Evolutionary conservation across 2,797 vertebrate species (phyloP).

Genomic region (Geotrypetes seraphini): DNA sequence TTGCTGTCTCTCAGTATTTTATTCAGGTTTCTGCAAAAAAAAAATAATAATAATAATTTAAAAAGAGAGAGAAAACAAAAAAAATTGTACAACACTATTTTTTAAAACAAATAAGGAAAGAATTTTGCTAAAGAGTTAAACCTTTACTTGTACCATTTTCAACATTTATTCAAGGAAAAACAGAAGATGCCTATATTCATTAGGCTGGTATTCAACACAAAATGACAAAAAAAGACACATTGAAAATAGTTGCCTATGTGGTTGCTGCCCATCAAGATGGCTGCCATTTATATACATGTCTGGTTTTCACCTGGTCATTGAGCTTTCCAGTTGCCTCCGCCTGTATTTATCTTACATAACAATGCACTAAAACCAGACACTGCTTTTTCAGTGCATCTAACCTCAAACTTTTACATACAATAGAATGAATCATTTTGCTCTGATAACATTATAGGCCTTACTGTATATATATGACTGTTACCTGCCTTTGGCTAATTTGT

Average conservation of each 20-base stretch:
- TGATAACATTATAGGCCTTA: conserved; percentile 97
- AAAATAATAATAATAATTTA: conserved; percentile 44
- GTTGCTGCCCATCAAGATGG: conserved; percentile 29
- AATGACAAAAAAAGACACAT: conserved; percentile 26
- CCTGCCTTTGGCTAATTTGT: conserved; percentile 61
- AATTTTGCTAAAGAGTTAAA: conserved; percentile 66
- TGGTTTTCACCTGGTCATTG: conserved; percentile 45
- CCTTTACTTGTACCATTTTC: conserved; percentile 53
- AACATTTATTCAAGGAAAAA: conserved; percentile 53
- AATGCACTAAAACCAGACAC: conserved; percentile 58
- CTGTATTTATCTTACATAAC: conserved; percentile 59
- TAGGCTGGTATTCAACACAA: conserved; percentile 50
- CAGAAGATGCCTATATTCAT: conserved; percentile 53
- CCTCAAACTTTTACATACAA: conserved; percentile 71
- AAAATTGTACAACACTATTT: conserved; percentile 65
- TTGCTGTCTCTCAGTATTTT: conserved; percentile 73
- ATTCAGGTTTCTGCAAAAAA: conserved; percentile 75
- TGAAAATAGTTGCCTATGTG: conserved; percentile 31
- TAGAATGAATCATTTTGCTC: conserved; percentile 83
- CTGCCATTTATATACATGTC: conserved; percentile 39
- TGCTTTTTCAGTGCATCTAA: conserved; percentile 68
- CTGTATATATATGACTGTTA: conserved; percentile 79
- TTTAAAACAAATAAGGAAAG: conserved; percentile 61
- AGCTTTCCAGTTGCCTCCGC: conserved; percentile 65
- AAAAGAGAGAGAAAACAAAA: conserved; percentile 44